Percentiles rank a stretch among this genome's conserved stretches.
phyloP scores from a whole-genome alignment of 2,797 vertebrate genomes.

The Artibeus jamaicensis region DNA sequence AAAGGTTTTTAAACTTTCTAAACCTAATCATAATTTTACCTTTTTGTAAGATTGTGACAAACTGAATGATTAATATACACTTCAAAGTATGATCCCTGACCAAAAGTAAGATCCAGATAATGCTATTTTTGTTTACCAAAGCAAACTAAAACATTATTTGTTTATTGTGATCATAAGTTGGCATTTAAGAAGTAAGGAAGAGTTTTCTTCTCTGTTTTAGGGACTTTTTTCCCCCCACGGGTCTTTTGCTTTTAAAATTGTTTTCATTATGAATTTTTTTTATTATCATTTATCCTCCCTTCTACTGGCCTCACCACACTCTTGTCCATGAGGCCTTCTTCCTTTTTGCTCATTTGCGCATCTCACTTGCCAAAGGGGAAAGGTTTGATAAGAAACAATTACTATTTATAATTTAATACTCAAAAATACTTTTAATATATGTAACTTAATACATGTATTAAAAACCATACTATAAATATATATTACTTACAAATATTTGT shows the following conservation, averaged over 20 bases:
- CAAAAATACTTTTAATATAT: too few relatives aligned
- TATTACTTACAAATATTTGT: neutral
- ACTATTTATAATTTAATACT: neutral
- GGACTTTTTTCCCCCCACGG: rapidly evolving
- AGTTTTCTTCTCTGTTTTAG: neutral
- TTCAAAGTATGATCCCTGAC: neutral
- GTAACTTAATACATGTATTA: too few relatives aligned
- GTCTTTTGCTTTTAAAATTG: too few relatives aligned
- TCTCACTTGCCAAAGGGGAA: neutral
- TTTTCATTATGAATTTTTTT: too few relatives aligned
- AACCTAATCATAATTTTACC: neutral
- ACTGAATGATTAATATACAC: neutral
- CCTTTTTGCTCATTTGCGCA: neutral
- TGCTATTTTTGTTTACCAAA: neutral
- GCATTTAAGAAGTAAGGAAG: neutral
- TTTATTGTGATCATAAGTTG: neutral
- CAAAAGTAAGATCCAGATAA: neutral
- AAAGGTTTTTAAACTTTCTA: neutral
- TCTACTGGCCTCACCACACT: too few relatives aligned
- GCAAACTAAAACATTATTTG: neutral
- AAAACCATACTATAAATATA: neutral
- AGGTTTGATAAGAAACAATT: neutral
- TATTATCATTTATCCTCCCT: too few relatives aligned
- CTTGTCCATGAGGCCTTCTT: too few relatives aligned
- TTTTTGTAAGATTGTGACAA: neutral